Conservation (phyloP, 2,888 invertebrate species). For the Epistrophe eligans region DNA sequence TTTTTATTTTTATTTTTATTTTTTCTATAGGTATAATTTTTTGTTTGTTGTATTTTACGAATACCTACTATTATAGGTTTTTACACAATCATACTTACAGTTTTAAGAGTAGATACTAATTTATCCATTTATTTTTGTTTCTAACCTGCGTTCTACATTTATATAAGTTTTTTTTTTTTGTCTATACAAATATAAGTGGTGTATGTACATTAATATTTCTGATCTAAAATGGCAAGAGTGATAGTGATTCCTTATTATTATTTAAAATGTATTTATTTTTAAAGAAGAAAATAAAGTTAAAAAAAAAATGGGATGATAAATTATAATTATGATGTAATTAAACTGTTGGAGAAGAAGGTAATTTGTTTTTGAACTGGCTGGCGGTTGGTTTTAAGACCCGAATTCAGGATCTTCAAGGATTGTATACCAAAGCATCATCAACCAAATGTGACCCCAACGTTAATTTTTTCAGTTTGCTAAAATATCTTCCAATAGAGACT, state of each 20-base stretch:
- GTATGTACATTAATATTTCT: slow-evolving; percentile 60
- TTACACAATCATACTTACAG: slow-evolving; percentile 35
- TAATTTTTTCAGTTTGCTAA: too few relatives aligned
- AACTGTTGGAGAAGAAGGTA: neutral
- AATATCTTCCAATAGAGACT: too few relatives aligned
- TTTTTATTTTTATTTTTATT: neutral
- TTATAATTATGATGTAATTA: neutral
- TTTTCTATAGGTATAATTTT: neutral
- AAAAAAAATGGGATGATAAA: slow-evolving; percentile 15
- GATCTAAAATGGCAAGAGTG: slow-evolving; percentile 47
- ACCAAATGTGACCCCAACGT: too few relatives aligned
- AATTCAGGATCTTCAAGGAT: too few relatives aligned
- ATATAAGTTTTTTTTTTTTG: slow-evolving; percentile 8
- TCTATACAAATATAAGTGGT: slow-evolving; percentile 69
- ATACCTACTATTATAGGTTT: neutral
- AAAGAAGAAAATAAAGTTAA: neutral
- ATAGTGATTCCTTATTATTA: slow-evolving; percentile 20
- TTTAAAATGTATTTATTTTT: neutral
- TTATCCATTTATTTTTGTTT: slow-evolving; percentile 8
- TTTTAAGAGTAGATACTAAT: slow-evolving; percentile 15
- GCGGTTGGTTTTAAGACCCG: too few relatives aligned
- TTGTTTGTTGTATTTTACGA: slow-evolving; percentile 3
- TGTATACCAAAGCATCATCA: too few relatives aligned
- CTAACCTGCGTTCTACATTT: slow-evolving; percentile 10
- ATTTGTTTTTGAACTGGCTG: too few relatives aligned